These are phyloP conservation scores for Hipposideros armiger DNA, from an alignment of 2,113 vertebrate genomes.

Conservation along the genomic window DNA sequence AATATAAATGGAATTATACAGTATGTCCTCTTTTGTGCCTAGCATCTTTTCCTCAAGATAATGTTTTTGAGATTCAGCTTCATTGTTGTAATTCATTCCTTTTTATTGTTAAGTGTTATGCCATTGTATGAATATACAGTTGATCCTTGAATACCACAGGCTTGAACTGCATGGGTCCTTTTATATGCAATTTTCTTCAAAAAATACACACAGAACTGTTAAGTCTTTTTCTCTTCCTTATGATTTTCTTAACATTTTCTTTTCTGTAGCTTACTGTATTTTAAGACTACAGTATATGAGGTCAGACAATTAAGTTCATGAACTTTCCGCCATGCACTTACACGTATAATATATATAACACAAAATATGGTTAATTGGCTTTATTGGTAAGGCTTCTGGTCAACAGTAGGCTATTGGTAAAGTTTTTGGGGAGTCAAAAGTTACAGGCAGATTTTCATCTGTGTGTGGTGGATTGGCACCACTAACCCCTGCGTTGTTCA, in stretches of 20 bases:
- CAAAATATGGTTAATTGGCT: not conserved
- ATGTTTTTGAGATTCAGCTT: not conserved
- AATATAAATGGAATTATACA: not conserved
- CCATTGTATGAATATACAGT: not conserved
- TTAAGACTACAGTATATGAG: not conserved
- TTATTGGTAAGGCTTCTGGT: not conserved
- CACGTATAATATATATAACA: not conserved
- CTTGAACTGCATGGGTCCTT: not conserved
- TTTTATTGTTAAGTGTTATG: slow-evolving; percentile 33
- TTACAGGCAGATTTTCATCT: not conserved
- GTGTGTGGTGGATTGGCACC: not conserved
- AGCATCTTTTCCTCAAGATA: not conserved
- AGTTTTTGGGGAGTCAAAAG: not conserved
- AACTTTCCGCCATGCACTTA: too few species aligned
- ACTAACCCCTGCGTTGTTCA: not conserved
- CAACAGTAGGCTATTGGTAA: not conserved
- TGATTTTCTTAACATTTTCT: not conserved
- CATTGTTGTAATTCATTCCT: not conserved
- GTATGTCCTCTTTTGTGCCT: not conserved
- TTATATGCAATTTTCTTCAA: not conserved
- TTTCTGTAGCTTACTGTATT: not conserved
- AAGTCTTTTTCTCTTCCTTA: not conserved
- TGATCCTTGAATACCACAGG: not conserved
- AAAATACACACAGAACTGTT: not conserved
- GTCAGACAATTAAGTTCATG: too few species aligned